Conservation (phyloP, 2,797 vertebrate genomes). For the Chaenodraco wilsoni region DNA sequence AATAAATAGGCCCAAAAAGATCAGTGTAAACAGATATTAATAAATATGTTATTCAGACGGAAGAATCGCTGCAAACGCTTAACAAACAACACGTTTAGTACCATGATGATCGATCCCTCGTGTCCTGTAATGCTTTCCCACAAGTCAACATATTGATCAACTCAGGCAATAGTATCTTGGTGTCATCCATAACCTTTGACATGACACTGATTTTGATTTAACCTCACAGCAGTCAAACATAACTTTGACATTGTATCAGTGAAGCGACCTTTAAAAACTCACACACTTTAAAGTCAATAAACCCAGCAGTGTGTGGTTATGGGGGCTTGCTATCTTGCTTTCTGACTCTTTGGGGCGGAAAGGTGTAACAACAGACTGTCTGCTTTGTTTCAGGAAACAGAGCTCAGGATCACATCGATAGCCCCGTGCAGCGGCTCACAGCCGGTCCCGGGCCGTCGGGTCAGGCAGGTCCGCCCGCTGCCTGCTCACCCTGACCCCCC, state of each 20-base stretch:
- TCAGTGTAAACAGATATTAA: not conserved
- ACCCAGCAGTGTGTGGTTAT: not conserved
- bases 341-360: conserved; percentile 11
- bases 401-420: conserved; percentile 54
- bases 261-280: conserved; percentile 15
- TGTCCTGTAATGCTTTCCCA: not conserved
- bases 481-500: conserved; percentile 64
- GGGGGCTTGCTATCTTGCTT: conserved; percentile 5
- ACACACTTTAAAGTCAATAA: conserved; percentile 15
- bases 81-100: not conserved
- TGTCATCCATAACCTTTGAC: not conserved
- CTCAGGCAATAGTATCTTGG: not conserved
- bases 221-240: not conserved
- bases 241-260: not conserved
- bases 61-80: not conserved
- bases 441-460: conserved; percentile 29
- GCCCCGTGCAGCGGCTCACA: conserved; percentile 11
- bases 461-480: conserved; percentile 47
- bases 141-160: not conserved
- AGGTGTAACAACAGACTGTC: conserved; percentile 40
- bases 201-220: not conserved
- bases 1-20: too few relatives aligned
- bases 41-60: not conserved
- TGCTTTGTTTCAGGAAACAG: conserved; percentile 61
- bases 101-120: not conserved